A percentile compares a stretch with the other conserved stretches of the same genome.
Conservation (phyloP, 2,113 vertebrate species). For the Carlito syrichta region DNA sequence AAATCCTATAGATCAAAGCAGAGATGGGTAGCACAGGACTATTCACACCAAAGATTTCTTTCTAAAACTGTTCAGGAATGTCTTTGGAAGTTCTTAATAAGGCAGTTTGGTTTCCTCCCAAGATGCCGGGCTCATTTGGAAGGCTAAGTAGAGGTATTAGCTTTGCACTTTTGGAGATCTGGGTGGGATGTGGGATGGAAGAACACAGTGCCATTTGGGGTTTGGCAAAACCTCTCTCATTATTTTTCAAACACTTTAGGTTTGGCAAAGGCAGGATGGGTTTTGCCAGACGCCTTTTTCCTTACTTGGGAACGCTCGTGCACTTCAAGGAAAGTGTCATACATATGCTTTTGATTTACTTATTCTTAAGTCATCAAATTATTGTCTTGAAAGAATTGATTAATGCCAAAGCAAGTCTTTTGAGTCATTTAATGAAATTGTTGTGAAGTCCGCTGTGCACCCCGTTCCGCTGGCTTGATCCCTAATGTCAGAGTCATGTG, state of each 20-base stretch:
- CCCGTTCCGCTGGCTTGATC: background rate
- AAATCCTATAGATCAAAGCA: background rate
- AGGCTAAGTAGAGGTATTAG: background rate
- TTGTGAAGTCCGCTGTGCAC: background rate
- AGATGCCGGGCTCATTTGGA: background rate
- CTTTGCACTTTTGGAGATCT: slow-evolving; percentile 15
- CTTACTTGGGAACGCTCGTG: background rate
- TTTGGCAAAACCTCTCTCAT: slow-evolving; percentile 52
- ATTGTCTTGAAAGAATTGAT: slow-evolving; percentile 35
- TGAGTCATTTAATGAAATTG: slow-evolving; percentile 6
- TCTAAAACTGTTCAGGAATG: background rate
- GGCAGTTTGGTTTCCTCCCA: background rate
- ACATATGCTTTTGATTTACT: slow-evolving; percentile 39
- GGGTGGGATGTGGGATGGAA: slow-evolving; percentile 14
- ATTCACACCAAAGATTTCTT: background rate
- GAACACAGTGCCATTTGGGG: slow-evolving; percentile 28
- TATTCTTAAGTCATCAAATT: slow-evolving; percentile 49
- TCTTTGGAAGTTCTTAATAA: background rate
- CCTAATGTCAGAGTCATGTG: background rate
- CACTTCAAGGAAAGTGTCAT: slow-evolving; percentile 53
- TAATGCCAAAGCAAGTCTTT: slow-evolving; percentile 32
- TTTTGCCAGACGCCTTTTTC: slow-evolving; percentile 43
- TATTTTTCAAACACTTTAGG: slow-evolving; percentile 61
- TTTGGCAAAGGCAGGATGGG: slow-evolving; percentile 48
- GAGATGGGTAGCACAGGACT: background rate